Percentiles rank a stretch among this genome's conserved stretches.
Conservation (phyloP, 2,888 invertebrate species). For the Psylliodes chrysocephalus region DNA sequence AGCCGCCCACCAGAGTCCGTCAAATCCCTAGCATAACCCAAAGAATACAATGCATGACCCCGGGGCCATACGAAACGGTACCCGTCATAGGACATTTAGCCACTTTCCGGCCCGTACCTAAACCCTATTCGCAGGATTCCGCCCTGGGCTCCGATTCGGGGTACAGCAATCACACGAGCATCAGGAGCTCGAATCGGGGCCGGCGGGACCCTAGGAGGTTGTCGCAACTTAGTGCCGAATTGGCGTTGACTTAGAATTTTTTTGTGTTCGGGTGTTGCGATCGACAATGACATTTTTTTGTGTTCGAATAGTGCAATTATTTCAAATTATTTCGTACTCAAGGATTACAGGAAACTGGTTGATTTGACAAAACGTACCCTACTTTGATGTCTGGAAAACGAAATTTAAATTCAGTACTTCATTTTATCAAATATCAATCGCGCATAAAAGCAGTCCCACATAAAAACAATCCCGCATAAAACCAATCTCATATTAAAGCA, state of each 20-base stretch:
- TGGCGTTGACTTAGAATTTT: constrained; percentile 59
- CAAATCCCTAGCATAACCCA: constrained; percentile 63
- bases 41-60: constrained; percentile 61
- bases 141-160: constrained; percentile 88
- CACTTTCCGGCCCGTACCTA: constrained; percentile 71
- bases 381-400: too few relatives aligned
- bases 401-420: too few relatives aligned
- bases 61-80: constrained; percentile 74
- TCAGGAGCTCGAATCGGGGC: constrained; percentile 63
- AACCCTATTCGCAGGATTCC: constrained; percentile 77
- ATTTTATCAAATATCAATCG: too few relatives aligned
- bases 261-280: constrained; percentile 10
- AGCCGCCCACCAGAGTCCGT: constrained; percentile 56
- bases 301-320: constrained; percentile 23
- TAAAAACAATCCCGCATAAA: too few relatives aligned
- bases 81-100: constrained; percentile 74
- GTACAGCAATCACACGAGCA: constrained; percentile 83
- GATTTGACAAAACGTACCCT: too few relatives aligned
- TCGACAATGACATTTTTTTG: constrained; percentile 21
- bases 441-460: too few relatives aligned
- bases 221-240: constrained; percentile 63
- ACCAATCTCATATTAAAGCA: too few relatives aligned
- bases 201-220: constrained; percentile 60
- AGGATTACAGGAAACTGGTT: too few relatives aligned
- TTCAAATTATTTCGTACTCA: constrained; percentile 20